Base-by-base conservation (phyloP, 1,140 invertebrate species). In the Delia radicum region DNA sequence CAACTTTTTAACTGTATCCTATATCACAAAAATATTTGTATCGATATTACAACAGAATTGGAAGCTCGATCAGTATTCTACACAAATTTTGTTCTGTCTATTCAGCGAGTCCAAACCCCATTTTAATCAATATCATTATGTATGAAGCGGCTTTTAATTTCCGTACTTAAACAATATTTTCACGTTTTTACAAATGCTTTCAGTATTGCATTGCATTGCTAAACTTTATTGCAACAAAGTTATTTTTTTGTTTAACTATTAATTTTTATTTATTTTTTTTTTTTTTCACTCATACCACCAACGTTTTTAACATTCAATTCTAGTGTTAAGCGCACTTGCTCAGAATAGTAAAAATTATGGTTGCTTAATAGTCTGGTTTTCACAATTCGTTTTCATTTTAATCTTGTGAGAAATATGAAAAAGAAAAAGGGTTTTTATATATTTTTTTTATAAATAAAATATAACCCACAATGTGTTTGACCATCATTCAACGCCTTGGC, bases 401-500 rank as follows among this genome's bases (percentile, higher is more conserved):
- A 55, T 55, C 18, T 55, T 1, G n/a, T 55, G 48, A 18, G 8
- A 55, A 55, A 21, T 55, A 55, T 55, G 48, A 55, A 55, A 55
- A n/a, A n/a, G 42, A 48, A n/a, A 48, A 55, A 55, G 18, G n/a
- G 48, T 55, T 55, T 55, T 55, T 21, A 21, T 55, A 24, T 8
- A 7, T 18, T 48, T 18, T 2, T 15, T 48, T 48, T 33, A n/a
- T 8, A 7, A 55, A 55, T 55, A 55, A 55, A 55, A 55, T 24
- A 55, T 21, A 55, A 21, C 48, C 48, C 48, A 55, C 48, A 55
- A 55, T 55, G 48, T 55, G 48, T 55, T 55, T 55, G 48, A 55
- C 48, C 48, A 55, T 55, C 48, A 55, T 55, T 55, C 48, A 55
- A 55, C 48, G 48, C 48, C 48, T 55, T 55, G 48, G 48, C 48